These are phyloP conservation scores for Philaenus spumarius DNA, from an alignment of 1,140 invertebrate species.

Conservation along the genomic window DNA sequence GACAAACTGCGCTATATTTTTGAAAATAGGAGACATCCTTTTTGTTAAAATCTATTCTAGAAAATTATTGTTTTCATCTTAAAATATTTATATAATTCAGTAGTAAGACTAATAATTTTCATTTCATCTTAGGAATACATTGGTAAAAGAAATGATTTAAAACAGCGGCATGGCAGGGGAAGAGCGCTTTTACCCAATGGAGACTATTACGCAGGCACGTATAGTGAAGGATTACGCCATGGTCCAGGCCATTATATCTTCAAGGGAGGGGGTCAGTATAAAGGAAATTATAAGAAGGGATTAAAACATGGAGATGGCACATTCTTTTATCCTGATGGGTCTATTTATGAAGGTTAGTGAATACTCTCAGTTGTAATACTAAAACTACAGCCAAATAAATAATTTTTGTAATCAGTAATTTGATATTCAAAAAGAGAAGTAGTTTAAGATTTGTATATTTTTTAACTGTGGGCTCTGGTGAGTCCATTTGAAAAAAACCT, in stretches of 20 bases:
- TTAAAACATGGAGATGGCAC: conserved; percentile 13
- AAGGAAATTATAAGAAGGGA: conserved; percentile 8
- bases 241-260: conserved; percentile 13
- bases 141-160: conserved; percentile 7
- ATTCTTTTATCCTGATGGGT: conserved; percentile 16
- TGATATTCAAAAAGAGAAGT: no score
- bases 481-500: no score
- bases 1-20: no score
- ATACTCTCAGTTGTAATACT: no score
- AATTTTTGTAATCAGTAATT: no score
- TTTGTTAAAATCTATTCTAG: not conserved
- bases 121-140: conserved; percentile 10
- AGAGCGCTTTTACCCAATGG: conserved; percentile 10
- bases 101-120: no score
- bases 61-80: not conserved
- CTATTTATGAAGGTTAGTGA: conserved; percentile 12
- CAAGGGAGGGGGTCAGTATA: conserved; percentile 10
- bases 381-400: no score
- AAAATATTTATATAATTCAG: not conserved
- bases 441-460: not conserved
- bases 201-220: conserved; percentile 9
- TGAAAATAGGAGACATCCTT: no score
- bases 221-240: conserved; percentile 8
- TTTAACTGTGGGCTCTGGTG: not conserved
- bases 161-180: conserved; percentile 15